These are phyloP conservation scores for Ormyrus rosae DNA, from an alignment of 2,888 invertebrate species.

Conservation along the genomic window DNA sequence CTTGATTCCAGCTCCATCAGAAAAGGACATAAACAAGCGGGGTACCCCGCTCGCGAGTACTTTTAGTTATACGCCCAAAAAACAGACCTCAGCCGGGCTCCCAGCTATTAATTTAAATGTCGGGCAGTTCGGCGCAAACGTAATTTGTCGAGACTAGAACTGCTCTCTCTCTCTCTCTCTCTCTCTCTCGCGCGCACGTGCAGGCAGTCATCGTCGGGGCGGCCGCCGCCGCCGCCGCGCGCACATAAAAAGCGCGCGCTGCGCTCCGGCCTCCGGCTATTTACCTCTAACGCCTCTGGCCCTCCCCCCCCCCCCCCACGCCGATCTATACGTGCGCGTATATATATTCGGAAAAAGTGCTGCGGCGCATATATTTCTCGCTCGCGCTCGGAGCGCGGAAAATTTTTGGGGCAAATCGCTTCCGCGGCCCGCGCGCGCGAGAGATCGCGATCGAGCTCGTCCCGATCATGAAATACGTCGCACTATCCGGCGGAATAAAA, in stretches of 20 bases:
- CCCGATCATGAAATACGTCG: conserved; percentile 68
- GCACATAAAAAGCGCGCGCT: conserved; percentile 53
- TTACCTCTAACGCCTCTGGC: conserved; percentile 13
- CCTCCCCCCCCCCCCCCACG: neutral
- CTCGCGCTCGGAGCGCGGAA: conserved; percentile 53
- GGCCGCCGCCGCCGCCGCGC: no score
- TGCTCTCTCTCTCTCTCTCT: no score
- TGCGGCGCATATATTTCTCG: conserved; percentile 42
- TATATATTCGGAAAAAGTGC: conserved; percentile 40
- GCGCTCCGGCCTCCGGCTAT: conserved; percentile 18
- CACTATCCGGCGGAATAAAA: conserved; percentile 52
- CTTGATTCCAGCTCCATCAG: conserved; percentile 4
- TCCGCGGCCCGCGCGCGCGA: conserved; percentile 55
- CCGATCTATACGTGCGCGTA: conserved; percentile 25
- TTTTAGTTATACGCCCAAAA: neutral
- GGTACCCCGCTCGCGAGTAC: neutral
- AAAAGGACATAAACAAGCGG: conserved; percentile 34
- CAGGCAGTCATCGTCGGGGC: no score
- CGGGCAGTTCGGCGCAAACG: conserved; percentile 44
- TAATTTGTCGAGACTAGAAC: conserved; percentile 39
- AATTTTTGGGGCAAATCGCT: conserved; percentile 60
- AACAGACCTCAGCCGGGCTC: neutral
- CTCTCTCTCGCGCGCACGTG: no score
- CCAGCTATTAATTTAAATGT: conserved; percentile 52
- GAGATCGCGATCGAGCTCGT: conserved; percentile 60